Base-by-base conservation (phyloP, 2,888 invertebrate genomes). In the Pristionchus entomophagus region DNA sequence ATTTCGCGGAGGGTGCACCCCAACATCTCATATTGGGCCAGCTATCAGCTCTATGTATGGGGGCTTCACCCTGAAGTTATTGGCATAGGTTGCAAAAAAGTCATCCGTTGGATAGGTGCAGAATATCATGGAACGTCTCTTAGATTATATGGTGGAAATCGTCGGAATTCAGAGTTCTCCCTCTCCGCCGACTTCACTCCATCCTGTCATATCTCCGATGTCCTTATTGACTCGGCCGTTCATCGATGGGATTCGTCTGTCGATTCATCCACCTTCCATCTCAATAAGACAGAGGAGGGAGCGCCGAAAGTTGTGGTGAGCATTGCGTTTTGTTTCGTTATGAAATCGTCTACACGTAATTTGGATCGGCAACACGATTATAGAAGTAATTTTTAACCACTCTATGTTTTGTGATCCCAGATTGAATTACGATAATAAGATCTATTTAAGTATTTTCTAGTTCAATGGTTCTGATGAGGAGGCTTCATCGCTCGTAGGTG, bases 381-480 rank as follows among this genome's bases (percentile, higher is more conserved):
- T n/a, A n/a, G n/a, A n/a, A n/a, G n/a, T n/a, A n/a, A n/a, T n/a
- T n/a, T n/a, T n/a, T n/a, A n/a, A n/a, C n/a, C n/a, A n/a, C n/a
- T n/a, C n/a, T n/a, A n/a, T n/a, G n/a, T n/a, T n/a, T n/a, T n/a
- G n/a, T n/a, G n/a, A n/a, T n/a, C n/a, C n/a, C n/a, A 14, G 32
- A 69, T 6, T 38, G 14, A 35, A 69, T 35, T 19, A 35, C 26
- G 5, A 59, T n/a, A 62, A n/a, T 22, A 45, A 84, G 14, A 29
- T 32, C 12, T 26, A 5, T 41, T 89, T 89, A 5, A 65, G 14
- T 26, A 0, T 29, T 89, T 89, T 10, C 78, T n/a, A 90, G 90
- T 90, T 89, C 89, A 88, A 82, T 29, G 90, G 90, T 22, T 86
- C 77, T 29, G 65, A 56, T 14, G 59, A 77, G 14, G 88, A 90